Evolutionary conservation across 2,113 vertebrate genomes (phyloP).

Genomic region (Chelonoidis abingdonii): DNA sequence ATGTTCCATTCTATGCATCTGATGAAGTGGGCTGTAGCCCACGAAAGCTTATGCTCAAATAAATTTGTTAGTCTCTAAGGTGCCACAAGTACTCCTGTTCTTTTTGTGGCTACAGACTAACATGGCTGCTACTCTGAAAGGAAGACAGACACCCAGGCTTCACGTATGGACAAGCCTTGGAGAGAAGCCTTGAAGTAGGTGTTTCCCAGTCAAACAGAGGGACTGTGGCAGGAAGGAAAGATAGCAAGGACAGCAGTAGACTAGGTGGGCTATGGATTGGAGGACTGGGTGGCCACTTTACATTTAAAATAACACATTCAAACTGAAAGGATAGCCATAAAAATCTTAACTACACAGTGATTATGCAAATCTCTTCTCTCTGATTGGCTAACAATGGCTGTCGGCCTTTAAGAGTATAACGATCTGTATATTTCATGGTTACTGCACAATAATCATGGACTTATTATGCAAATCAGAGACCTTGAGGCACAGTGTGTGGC

Average conservation of each 20-base stretch:
- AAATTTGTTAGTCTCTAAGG: too few species aligned
- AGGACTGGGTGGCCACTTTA: neutral
- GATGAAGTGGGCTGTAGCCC: too few species aligned
- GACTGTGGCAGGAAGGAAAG: neutral
- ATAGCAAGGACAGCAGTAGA: neutral
- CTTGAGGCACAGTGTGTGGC: neutral
- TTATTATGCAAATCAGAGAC: slow-evolving; percentile 26
- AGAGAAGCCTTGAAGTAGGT: neutral
- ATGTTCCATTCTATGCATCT: too few species aligned
- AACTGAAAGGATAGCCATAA: rapidly evolving
- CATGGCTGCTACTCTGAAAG: too few species aligned
- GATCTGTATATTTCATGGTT: slow-evolving; percentile 23
- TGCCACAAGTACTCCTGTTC: too few species aligned
- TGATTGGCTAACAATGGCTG: slow-evolving; percentile 11
- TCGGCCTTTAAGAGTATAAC: neutral
- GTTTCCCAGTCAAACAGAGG: neutral
- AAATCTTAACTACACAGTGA: neutral
- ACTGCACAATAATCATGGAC: neutral
- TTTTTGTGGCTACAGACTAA: too few species aligned
- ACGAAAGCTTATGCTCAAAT: too few species aligned
- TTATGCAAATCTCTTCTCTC: neutral
- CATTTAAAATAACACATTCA: neutral
- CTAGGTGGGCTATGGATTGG: neutral
- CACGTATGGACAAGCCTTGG: neutral
- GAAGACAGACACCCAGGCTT: neutral